These are phyloP conservation scores for Ariolimax columbianus DNA, from an alignment of 2,888 invertebrate species.

Conservation along the genomic window DNA sequence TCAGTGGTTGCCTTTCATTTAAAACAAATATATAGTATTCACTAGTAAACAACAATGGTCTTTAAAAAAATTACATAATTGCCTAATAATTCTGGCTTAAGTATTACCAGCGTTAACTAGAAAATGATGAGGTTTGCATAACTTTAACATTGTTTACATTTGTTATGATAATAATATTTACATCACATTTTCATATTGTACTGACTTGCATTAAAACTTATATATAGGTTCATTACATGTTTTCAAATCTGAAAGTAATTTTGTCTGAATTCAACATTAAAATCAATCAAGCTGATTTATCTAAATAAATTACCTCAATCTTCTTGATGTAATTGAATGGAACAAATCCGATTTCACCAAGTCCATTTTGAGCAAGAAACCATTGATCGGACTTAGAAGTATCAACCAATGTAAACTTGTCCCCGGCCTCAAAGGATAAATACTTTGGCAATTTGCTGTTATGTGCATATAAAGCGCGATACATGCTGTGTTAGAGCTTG, in stretches of 20 bases:
- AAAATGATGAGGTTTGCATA: no score
- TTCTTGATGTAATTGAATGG: slow-evolving; percentile 67
- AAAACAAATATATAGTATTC: slow-evolving; percentile 5
- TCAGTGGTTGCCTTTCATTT: slow-evolving; percentile 59
- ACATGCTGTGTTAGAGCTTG: slow-evolving; percentile 58
- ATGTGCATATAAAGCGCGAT: slow-evolving; percentile 69
- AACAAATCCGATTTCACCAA: slow-evolving; percentile 70
- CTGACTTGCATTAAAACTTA: no score
- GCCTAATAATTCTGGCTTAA: no score
- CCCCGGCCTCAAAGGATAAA: slow-evolving; percentile 66
- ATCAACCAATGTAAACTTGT: slow-evolving; percentile 68
- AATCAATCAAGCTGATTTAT: not conserved
- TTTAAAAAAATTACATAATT: no score
- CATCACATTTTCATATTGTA: no score
- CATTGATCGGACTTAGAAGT: slow-evolving; percentile 63
- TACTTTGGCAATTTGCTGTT: slow-evolving; percentile 62
- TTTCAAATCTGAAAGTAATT: no score
- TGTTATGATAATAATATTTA: no score
- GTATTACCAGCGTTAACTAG: no score
- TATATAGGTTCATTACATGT: no score
- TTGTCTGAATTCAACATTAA: no score
- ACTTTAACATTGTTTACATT: no score
- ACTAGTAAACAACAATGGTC: no score
- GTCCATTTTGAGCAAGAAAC: slow-evolving; percentile 71
- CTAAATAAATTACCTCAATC: slow-evolving; percentile 57